Evolutionary conservation across 1,140 invertebrate genomes (phyloP), one percentile per base, ranked within the genome.

Genomic region (Orchestia grillus): DNA sequence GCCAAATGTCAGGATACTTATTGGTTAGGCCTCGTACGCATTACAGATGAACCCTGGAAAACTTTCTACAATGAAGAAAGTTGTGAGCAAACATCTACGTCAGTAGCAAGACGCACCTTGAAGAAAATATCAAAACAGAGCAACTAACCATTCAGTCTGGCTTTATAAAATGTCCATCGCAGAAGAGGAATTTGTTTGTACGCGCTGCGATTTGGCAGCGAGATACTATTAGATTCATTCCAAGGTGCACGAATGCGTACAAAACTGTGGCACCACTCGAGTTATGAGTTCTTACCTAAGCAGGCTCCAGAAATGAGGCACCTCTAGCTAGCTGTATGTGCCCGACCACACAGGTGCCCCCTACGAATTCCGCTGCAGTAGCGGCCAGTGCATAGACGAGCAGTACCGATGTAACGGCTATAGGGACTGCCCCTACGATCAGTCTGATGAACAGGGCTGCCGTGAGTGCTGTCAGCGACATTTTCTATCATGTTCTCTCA

Each of bases 361-460:
- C 41, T 40, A 47, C 47, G 96, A 98, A 97, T 98, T 98, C 97
- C 97, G 97, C 95, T 98, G 98, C 96, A 97, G 97, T 53, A 97
- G 97, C 95, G 97, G 97, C 87, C 96, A 97, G 92, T 98, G 98
- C 97, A 97, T 98, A 90, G 96, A 96, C 87, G 95, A 91, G 53
- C 94, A 95, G 47, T 96, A 96, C 94, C 96, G 96, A 42, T 98
- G 98, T 97, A 97, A 98, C 96, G 97, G 97, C 44, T 96, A 96
- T 41, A 96, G 96, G 94, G 97, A 98, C 96, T 98, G 98, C 96
- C 97, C 97, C 23, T 96, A 97, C 44, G 97, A 97, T 97, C 96
- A 97, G 36, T 97, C 97, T 42, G 97, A 98, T 97, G 97, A 98
- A 96, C 96, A 96, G 87, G 97, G 97, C 90, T 97, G 97, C 96